phyloP scores from a whole-genome alignment of 2,797 vertebrate species.

The Amazonetta brasiliensis region DNA sequence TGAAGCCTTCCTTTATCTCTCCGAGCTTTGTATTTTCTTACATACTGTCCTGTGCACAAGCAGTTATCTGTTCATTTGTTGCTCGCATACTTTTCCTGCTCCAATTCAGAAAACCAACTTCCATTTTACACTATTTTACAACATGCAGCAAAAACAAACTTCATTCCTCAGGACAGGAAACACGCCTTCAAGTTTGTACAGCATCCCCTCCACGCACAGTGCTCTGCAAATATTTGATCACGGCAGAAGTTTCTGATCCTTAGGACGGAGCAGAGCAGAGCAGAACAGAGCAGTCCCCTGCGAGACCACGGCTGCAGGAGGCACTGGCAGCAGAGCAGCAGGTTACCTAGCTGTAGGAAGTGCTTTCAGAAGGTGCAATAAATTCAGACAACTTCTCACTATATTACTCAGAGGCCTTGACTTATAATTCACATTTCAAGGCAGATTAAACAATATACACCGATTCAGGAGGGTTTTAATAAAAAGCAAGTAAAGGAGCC shows the following conservation, averaged over 20 bases:
- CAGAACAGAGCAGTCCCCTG: background rate
- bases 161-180: background rate
- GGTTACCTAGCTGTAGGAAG: background rate
- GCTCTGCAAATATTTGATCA: background rate
- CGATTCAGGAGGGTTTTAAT: background rate
- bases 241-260: background rate
- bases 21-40: background rate
- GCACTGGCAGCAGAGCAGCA: background rate
- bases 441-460: background rate
- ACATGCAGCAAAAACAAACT: background rate
- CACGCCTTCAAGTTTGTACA: background rate
- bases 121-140: background rate
- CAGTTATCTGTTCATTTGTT: background rate
- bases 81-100: background rate
- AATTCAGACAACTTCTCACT: background rate
- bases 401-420: background rate
- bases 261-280: background rate
- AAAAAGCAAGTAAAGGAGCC: background rate
- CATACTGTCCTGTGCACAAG: background rate
- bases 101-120: background rate
- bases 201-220: background rate
- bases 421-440: slow-evolving; percentile 3
- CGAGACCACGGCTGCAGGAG: background rate
- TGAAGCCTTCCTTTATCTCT: background rate
- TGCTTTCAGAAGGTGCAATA: background rate